Conservation (phyloP, 2,113 vertebrate species). For the Ctenomys sociabilis region DNA sequence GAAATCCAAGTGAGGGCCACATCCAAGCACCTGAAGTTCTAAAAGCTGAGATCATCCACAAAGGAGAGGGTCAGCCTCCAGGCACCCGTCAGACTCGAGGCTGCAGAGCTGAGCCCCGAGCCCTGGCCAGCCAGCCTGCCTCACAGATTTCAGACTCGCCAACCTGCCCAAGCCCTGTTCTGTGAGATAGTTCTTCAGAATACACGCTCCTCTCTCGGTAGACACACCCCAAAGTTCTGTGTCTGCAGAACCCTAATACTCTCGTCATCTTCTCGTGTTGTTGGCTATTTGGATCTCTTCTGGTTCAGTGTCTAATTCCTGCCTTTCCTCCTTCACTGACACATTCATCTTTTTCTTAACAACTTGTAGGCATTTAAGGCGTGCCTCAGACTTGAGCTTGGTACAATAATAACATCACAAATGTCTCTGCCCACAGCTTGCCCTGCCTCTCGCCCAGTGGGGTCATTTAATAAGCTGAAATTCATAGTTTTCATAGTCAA, state of each 20-base stretch:
- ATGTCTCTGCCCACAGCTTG: background rate
- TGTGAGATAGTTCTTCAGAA: background rate
- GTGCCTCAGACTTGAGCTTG: background rate
- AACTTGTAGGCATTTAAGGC: background rate
- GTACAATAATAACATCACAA: background rate
- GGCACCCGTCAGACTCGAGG: background rate
- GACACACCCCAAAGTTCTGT: background rate
- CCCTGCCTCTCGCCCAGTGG: background rate
- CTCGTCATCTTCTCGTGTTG: background rate
- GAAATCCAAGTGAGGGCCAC: background rate
- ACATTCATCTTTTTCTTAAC: background rate
- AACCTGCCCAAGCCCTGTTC: accelerated
- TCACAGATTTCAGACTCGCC: background rate
- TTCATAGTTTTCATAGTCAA: background rate
- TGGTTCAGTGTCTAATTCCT: background rate
- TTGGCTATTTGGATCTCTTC: background rate
- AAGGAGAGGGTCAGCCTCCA: background rate
- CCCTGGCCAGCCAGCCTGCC: background rate
- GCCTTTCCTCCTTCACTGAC: background rate
- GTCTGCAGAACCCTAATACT: background rate
- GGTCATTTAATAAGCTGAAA: background rate
- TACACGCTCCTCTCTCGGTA: background rate
- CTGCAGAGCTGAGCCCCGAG: background rate
- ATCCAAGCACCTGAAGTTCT: background rate
- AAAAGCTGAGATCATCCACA: background rate